Conservation (phyloP, 2,797 vertebrate genomes). For the Leuciscus waleckii region DNA sequence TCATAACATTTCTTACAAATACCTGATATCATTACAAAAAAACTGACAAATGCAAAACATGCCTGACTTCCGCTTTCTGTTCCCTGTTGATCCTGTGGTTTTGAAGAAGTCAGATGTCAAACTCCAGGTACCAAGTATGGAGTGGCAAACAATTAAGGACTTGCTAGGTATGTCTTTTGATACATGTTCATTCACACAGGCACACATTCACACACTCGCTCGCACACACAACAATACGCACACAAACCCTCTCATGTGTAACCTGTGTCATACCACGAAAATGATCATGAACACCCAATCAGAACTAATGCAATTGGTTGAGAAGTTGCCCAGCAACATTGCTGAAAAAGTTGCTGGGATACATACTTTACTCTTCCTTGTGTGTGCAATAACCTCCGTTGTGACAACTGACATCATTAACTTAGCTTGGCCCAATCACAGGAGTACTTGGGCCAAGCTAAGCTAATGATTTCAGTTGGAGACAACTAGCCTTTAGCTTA, state of each 20-base stretch:
- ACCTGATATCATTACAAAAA: too few species aligned
- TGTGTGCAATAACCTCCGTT: neutral
- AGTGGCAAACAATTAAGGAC: too few species aligned
- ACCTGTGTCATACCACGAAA: neutral
- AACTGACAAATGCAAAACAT: too few species aligned
- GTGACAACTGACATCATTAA: neutral
- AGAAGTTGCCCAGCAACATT: neutral
- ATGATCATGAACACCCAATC: neutral
- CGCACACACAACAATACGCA: neutral
- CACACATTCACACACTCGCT: neutral
- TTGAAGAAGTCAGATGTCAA: too few species aligned
- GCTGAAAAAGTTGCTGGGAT: neutral
- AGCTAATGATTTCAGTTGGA: neutral
- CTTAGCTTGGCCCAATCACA: neutral
- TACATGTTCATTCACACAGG: too few species aligned
- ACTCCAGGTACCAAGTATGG: neutral
- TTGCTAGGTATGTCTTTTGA: too few species aligned
- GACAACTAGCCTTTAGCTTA: constrained; percentile 4
- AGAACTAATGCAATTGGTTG: neutral
- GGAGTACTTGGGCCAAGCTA: neutral
- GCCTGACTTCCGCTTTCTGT: too few species aligned
- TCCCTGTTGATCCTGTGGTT: too few species aligned
- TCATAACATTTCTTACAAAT: constrained; percentile 4
- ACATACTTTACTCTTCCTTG: neutral
- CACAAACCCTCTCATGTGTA: neutral